Evolutionary conservation across 92 coral and sea anemone species (phyloP).

Genomic region (Virgularia gustaviana): DNA sequence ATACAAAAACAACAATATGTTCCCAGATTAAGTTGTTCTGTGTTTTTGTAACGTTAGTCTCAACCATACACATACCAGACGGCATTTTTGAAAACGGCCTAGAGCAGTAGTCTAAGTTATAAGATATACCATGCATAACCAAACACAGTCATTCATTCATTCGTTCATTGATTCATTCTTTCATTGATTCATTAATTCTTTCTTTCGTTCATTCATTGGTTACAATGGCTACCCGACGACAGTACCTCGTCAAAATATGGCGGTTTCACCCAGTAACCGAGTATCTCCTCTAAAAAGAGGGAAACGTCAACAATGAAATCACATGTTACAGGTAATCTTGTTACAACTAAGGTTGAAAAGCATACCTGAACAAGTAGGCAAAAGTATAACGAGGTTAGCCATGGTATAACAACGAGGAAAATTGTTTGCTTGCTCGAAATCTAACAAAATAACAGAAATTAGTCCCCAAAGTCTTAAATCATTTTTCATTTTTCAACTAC

Average conservation of each 20-base stretch:
- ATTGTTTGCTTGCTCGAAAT: not conserved
- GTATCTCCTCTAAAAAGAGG: conserved; percentile 61
- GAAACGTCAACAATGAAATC: not conserved
- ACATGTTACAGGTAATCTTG: not conserved
- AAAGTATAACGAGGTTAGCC: conserved; percentile 33
- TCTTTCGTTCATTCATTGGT: too few species aligned
- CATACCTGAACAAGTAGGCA: conserved; percentile 50
- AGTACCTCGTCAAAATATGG: conserved; percentile 71
- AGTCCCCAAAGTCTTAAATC: not conserved
- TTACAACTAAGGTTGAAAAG: not conserved
- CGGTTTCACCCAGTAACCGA: conserved; percentile 66
- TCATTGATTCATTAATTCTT: too few species aligned
- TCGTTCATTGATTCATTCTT: too few species aligned
- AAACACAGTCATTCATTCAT: too few species aligned
- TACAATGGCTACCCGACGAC: too few species aligned
- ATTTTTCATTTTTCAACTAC: not conserved
- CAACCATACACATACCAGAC: too few species aligned
- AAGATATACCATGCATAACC: too few species aligned
- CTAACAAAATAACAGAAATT: not conserved
- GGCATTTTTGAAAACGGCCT: not conserved
- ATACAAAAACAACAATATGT: too few species aligned
- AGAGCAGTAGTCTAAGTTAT: not conserved
- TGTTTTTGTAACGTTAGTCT: too few species aligned
- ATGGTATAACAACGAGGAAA: conserved; percentile 41
- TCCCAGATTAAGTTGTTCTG: too few species aligned